These are phyloP conservation scores for Zaprionus camerounensis DNA, from an alignment of 1,140 invertebrate species.

Conservation along the genomic window DNA sequence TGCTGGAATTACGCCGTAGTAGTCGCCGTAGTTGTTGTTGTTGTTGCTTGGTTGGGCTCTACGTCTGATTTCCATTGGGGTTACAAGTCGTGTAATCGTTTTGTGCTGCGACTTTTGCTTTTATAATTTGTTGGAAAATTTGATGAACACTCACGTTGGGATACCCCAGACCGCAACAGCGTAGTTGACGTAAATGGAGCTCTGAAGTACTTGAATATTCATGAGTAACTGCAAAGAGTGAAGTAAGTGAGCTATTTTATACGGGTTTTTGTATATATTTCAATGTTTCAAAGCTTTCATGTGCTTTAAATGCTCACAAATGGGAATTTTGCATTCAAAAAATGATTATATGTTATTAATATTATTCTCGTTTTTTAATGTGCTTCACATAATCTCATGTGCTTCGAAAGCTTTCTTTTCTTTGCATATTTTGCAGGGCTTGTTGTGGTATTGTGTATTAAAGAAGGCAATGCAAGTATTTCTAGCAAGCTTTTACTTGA, in stretches of 20 bases:
- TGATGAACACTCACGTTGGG: constrained; percentile 52
- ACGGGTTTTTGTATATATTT: background rate
- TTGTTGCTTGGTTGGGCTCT: constrained; percentile 20
- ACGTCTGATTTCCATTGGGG: constrained; percentile 39
- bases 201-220: constrained; percentile 23
- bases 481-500: no score
- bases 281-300: background rate
- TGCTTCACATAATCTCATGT: no score
- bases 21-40: constrained; percentile 1
- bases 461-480: no score
- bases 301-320: background rate
- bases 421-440: no score
- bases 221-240: background rate
- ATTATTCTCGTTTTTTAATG: no score
- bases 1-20: constrained; percentile 62
- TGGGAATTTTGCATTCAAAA: no score
- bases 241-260: background rate
- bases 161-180: background rate
- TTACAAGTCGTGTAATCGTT: constrained; percentile 66
- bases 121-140: constrained; percentile 66
- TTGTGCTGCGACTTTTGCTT: constrained; percentile 62
- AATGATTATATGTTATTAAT: background rate
- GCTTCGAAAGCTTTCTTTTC: background rate
- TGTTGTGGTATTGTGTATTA: background rate
- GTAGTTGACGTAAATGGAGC: background rate